Evolutionary conservation across 2,113 vertebrate species (phyloP), one percentile per base, ranked within the genome.

Genomic region (Stigmatopora nigra): DNA sequence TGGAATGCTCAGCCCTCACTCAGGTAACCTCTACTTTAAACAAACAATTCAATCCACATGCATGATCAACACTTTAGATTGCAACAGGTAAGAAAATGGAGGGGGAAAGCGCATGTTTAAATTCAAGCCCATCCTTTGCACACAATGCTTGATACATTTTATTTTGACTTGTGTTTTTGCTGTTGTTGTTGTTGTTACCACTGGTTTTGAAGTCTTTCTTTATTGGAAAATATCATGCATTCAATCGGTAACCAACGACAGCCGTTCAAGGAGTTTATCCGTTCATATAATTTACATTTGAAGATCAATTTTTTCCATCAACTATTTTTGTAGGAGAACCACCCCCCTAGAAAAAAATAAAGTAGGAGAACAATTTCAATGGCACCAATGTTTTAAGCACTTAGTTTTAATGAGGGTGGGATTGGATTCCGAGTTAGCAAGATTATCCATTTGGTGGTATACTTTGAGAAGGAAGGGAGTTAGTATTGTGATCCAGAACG

Each of bases 1-100:
- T 99, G 86, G 96, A 99, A 82, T 99, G 96, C 86, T 99, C 96
- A 75, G 97, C 97, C 38, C 94, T 99, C 46, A 99, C 97, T 13
- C 96, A 99, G 95, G 97, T 99, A 89, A 92, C 65, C 61, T 44
- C 61, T 5, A 48, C 13, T 15, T 20, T 16, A 19, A 10, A 41
- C 8, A 16, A 2, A 47, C 19, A 65, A 22, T 15, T 13, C 35
- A 45, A 12, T 2, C 1, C 8, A 57, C 19, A 69, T 36, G 36
- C 10, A 17, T 12, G 2, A 62, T n/a, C 31, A 38, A 71, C 36
- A 55, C 0, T 12, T 14, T 65, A 0, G 55, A 25, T 46, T 31
- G 63, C 69, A 73, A 79, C 41, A 78, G 68, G 0, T 56, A 67
- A 83, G 73, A 78, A 81, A 76, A 72, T 79, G 82, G 82, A 86